These are phyloP conservation scores for Sarcophilus harrisii DNA, from an alignment of 2,797 vertebrate species.

Conservation along the genomic window DNA sequence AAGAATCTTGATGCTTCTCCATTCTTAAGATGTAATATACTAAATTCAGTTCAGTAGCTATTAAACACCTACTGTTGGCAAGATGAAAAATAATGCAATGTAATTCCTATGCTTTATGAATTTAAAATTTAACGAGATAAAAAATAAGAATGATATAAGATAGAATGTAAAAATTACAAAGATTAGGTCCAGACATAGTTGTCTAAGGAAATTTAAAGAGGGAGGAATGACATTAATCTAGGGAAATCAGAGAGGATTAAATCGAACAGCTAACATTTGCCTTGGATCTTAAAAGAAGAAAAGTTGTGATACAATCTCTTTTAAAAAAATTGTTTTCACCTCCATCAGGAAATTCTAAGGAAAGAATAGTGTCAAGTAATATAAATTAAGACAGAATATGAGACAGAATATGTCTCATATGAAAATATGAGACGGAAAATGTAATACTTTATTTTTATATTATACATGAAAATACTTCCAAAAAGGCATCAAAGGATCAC, in stretches of 20 bases:
- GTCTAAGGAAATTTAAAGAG: background rate
- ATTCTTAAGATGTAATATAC: background rate
- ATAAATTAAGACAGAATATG: background rate
- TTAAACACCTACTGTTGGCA: background rate
- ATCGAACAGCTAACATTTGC: background rate
- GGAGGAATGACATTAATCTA: background rate
- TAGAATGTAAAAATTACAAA: background rate
- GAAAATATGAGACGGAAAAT: background rate
- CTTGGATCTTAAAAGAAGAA: background rate
- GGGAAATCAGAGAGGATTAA: background rate
- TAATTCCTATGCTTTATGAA: background rate
- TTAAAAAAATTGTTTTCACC: background rate
- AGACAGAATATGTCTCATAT: background rate
- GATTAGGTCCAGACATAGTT: background rate
- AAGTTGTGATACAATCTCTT: background rate
- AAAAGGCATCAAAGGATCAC: background rate
- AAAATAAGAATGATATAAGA: background rate
- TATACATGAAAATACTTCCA: background rate
- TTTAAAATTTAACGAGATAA: background rate
- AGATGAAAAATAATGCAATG: background rate
- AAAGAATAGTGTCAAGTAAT: background rate
- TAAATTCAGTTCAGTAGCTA: background rate
- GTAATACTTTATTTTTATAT: background rate
- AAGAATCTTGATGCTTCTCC: background rate
- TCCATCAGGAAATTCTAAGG: background rate